Percentiles rank a stretch among this genome's conserved stretches.
Conservation (phyloP, 1,140 invertebrate genomes). For the Mactra quadrangularis region DNA sequence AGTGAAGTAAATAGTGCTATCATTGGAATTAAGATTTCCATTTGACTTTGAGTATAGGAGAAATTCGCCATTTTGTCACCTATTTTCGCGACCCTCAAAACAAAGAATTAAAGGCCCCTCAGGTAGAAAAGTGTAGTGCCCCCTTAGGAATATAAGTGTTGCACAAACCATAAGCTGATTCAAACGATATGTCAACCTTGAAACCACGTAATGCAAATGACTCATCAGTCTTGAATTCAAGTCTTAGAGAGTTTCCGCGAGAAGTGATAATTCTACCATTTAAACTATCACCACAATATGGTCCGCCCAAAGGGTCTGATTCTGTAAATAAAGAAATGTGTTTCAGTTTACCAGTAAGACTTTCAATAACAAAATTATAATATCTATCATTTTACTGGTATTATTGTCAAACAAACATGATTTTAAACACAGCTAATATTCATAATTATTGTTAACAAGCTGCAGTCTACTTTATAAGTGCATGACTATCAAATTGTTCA, state of each 20-base stretch:
- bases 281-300: slow-evolving; percentile 37
- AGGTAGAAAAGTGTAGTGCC: too few species aligned
- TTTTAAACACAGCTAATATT: neutral
- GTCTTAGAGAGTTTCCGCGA: slow-evolving; percentile 31
- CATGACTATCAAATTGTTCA: too few species aligned
- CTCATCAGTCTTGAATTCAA: slow-evolving; percentile 48
- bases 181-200: slow-evolving; percentile 21
- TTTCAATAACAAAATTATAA: neutral
- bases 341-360: too few species aligned
- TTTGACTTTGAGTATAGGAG: too few species aligned
- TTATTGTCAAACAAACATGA: neutral
- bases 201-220: slow-evolving; percentile 33
- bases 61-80: too few species aligned
- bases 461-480: too few species aligned
- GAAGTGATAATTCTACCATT: slow-evolving; percentile 19
- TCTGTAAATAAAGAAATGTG: slow-evolving; percentile 15
- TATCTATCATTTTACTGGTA: neutral
- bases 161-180: neutral
- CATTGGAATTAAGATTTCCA: too few species aligned
- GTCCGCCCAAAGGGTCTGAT: slow-evolving; percentile 25
- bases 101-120: too few species aligned
- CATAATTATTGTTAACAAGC: too few species aligned
- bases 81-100: too few species aligned
- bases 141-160: too few species aligned
- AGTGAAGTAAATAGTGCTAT: too few species aligned